These are phyloP conservation scores for Trogon melanurus DNA, from an alignment of 2,113 vertebrate species.

Conservation along the genomic window DNA sequence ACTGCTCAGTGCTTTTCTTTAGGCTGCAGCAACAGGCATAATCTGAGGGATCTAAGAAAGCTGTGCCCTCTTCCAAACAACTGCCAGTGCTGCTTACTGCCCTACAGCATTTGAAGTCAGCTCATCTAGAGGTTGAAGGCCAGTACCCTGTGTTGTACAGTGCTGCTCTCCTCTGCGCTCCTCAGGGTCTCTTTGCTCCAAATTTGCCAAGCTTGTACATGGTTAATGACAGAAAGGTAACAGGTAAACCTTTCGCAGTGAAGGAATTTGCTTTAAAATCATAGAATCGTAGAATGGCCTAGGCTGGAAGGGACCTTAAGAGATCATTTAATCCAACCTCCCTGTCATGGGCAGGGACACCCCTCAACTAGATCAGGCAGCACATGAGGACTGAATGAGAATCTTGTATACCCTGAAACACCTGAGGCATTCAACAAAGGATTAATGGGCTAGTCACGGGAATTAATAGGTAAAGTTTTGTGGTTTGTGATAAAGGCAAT, in stretches of 20 bases:
- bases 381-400: too few relatives aligned
- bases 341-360: too few relatives aligned
- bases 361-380: too few relatives aligned
- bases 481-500: neutral
- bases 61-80: neutral
- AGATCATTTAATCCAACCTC: too few relatives aligned
- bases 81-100: neutral
- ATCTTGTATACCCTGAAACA: neutral
- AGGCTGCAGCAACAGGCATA: neutral
- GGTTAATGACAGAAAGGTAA: neutral
- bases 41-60: neutral
- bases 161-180: conserved; percentile 1
- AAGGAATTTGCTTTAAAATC: neutral
- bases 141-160: neutral
- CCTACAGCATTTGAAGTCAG: neutral
- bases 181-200: neutral
- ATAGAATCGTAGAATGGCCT: too few relatives aligned
- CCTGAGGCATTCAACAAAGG: neutral
- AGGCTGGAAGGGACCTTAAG: too few relatives aligned
- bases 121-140: neutral
- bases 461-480: neutral
- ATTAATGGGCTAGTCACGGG: neutral
- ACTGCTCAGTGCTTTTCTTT: neutral
- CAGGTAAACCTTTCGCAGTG: neutral
- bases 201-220: neutral